Conservation (phyloP, 2,113 vertebrate genomes). For the Oreochromis niloticus region DNA sequence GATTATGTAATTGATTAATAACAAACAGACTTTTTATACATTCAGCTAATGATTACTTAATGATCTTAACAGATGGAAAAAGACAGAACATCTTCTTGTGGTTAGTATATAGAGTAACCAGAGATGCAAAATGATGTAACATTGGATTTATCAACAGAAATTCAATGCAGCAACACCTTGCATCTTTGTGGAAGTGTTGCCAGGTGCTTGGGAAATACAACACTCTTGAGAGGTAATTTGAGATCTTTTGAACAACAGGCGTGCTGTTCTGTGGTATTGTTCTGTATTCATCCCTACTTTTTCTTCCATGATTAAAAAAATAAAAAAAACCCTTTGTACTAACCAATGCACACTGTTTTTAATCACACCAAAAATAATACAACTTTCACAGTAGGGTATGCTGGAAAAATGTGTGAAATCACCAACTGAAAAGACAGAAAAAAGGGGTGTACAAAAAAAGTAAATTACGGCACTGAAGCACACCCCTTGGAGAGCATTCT, state of each 20-base stretch:
- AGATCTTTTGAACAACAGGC: slow-evolving; percentile 21
- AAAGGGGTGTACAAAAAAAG: background rate
- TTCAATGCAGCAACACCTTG: background rate
- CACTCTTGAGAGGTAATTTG: slow-evolving; percentile 7
- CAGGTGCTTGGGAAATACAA: slow-evolving; percentile 21
- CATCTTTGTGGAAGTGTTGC: background rate
- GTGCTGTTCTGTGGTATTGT: slow-evolving; percentile 21
- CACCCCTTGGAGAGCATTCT: background rate
- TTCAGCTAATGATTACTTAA: background rate
- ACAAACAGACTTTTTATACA: background rate
- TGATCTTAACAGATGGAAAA: background rate
- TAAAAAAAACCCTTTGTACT: background rate
- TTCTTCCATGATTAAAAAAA: background rate
- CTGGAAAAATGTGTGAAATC: background rate
- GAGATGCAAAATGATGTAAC: background rate
- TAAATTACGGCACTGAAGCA: background rate
- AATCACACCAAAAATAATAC: background rate
- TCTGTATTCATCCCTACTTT: background rate
- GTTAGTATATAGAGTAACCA: background rate
- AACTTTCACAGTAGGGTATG: background rate
- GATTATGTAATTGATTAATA: background rate
- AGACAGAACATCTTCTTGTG: background rate
- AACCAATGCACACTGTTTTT: background rate
- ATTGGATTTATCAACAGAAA: background rate
- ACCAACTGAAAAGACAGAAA: background rate